A percentile compares a stretch with the other conserved stretches of the same genome.
These are phyloP conservation scores for Xyliphius kryptos DNA, from an alignment of 2,113 vertebrate species.

Conservation along the genomic window DNA sequence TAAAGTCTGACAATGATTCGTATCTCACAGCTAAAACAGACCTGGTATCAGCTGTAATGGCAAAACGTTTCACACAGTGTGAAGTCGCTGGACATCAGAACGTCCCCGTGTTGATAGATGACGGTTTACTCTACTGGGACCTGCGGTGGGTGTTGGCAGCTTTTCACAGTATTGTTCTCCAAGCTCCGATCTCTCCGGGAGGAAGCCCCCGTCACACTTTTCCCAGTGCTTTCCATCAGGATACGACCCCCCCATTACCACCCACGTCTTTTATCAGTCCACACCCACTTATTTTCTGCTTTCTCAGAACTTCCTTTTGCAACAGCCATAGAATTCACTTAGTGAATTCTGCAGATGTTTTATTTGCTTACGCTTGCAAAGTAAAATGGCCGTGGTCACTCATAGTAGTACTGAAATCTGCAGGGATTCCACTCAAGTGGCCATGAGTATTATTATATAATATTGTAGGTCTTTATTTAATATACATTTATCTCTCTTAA, in stretches of 20 bases:
- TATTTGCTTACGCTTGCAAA: too few relatives aligned
- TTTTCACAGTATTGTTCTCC: slow-evolving; percentile 45
- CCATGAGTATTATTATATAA: too few relatives aligned
- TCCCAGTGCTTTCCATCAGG: slow-evolving; percentile 32
- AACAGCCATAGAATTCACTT: slow-evolving; percentile 8
- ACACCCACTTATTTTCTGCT: slow-evolving; percentile 2
- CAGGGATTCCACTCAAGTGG: too few relatives aligned
- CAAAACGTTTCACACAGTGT: neutral
- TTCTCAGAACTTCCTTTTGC: slow-evolving; percentile 32
- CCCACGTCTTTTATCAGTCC: slow-evolving; percentile 11
- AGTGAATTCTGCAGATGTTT: neutral
- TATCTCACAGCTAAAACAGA: neutral
- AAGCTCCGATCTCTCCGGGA: slow-evolving; percentile 27
- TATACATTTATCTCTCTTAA: too few relatives aligned
- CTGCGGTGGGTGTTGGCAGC: slow-evolving; percentile 38
- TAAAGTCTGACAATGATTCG: too few relatives aligned
- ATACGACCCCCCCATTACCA: slow-evolving; percentile 11
- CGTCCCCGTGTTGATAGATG: slow-evolving; percentile 31
- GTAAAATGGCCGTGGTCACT: too few relatives aligned
- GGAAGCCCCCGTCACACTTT: slow-evolving; percentile 34
- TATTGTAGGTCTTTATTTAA: too few relatives aligned
- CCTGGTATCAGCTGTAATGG: neutral
- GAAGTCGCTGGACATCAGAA: slow-evolving; percentile 14
- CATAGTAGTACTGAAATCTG: too few relatives aligned
- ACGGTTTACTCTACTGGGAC: neutral